Percentiles rank a stretch among this genome's conserved stretches.
Evolutionary conservation across 2,888 invertebrate genomes (phyloP).

Genomic region (Diadegma fenestrale): DNA sequence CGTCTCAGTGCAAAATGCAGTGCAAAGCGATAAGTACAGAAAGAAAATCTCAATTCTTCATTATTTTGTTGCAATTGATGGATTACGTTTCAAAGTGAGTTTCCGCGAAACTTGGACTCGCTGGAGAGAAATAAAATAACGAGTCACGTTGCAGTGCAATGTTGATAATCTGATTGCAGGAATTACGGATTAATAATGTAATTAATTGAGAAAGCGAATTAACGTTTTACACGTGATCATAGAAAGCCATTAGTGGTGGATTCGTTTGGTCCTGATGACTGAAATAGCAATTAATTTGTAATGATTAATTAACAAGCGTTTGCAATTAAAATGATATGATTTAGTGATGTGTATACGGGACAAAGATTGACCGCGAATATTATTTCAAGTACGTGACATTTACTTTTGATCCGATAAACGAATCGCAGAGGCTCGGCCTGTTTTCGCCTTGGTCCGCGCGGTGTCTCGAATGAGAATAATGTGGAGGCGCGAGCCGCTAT

Average conservation of each 20-base stretch:
- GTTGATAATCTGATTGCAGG: neutral
- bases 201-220: neutral
- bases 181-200: neutral
- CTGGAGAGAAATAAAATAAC: too few relatives aligned
- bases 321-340: neutral
- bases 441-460: neutral
- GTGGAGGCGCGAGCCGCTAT: conserved; percentile 52
- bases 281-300: neutral
- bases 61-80: too few relatives aligned
- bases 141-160: neutral
- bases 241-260: neutral
- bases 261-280: neutral
- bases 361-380: neutral
- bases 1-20: too few relatives aligned
- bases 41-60: too few relatives aligned
- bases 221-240: neutral
- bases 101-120: too few relatives aligned
- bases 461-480: conserved; percentile 42
- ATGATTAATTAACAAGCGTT: neutral
- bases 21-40: too few relatives aligned
- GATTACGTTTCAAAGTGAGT: too few relatives aligned
- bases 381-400: neutral
- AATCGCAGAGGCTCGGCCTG: neutral
- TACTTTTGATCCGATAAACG: neutral
- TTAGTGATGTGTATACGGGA: neutral